Base-by-base conservation (phyloP, 2,797 vertebrate genomes). In the Parauchenoglanis punctatus region DNA sequence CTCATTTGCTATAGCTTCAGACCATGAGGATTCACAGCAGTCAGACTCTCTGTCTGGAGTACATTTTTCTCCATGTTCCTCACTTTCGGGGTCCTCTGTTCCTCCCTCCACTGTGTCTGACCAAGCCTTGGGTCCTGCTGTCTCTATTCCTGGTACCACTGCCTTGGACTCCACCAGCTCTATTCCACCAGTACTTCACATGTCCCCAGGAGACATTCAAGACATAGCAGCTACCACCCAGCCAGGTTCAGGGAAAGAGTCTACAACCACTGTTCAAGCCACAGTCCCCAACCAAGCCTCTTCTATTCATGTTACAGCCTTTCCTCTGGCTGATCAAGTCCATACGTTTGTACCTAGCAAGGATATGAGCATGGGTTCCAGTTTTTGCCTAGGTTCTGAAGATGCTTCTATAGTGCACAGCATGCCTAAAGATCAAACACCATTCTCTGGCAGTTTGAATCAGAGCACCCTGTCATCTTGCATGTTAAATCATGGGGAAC, bases 1-100 rank as follows among this genome's bases (percentile, higher is more conserved):
- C 77, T 94, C 6, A 81, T 93, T 85, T 93, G 44, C 73, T 85
- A 89, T 59, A 85, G 91, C 89, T 90, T 49, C 90, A 95, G 96
- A 96, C 88, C 91, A 91, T 90, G 94, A 95, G 90, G 92, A 88
- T 93, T 93, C 92, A 56, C 94, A 95, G 87, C 92, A 90, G 88
- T 87, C 92, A 76, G 95, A 96, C 76, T 92, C 93, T 85, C 93
- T 94, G 88, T 90, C 90, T 89, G 93, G 92, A 91, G 90, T 94
- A 81, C 78, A 91, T 83, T 93, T 93, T 87, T 85, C 92, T 67
- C 87, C 92, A 20, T 91, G 87, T 88, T 90, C 92, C 35, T 80
- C 90, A 54, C 89, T 91, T 56, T 92, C 93, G 87, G 88, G 92
- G 54, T 87, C 92, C 61, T 93, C 92, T 46, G 90, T 92, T 87